Base-by-base conservation (phyloP, 2,888 invertebrate genomes). In the Holacanthella duospinosa region DNA sequence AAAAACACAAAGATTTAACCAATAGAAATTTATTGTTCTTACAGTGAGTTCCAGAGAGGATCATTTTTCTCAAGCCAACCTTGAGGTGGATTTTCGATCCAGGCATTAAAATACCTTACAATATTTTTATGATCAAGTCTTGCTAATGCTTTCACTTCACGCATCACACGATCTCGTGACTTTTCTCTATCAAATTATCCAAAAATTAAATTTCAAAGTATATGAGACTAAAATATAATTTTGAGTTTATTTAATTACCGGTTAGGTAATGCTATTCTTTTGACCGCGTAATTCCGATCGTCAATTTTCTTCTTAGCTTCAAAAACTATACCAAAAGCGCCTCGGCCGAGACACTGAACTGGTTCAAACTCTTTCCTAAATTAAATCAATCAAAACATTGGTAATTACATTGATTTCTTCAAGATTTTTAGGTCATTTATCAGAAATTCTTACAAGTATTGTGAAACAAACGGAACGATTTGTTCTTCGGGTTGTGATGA, bases 301-400 rank as follows among this genome's bases (percentile, higher is more conserved):
- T 99, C 97, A 63, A 95, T 85, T 77, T 90, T 92, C 77, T 96
- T 94, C 75, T 84, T 85, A 0, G 91, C 94, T 76, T 95, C 90
- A 77, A 96, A 96, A 0, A 99, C 97, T 1, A 96, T 87, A 0
- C 97, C 97, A 78, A 95, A 99, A 0, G 96, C 97, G 25, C 97
- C 97, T 72, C 84, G 84, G 0, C 93, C 93, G 21, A 93, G 79
- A 71, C 89, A 88, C 66, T 85, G 81, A 29, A 93, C 79, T 28
- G 88, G 85, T 56, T 88, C 86, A 78, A 94, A 96, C 76, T 95
- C 95, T 48, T 43, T 59, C 21, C 48, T 48, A 48, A 48, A 48
- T 4, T 48, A 48, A 48, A 48, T 9, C 48, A 48, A 48, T n/a
- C 16, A 21, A 21, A n/a, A n/a, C n/a, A n/a, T n/a, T n/a, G n/a